Evolutionary conservation across 2,113 vertebrate genomes (phyloP).

Genomic region (Callipepla californica): DNA sequence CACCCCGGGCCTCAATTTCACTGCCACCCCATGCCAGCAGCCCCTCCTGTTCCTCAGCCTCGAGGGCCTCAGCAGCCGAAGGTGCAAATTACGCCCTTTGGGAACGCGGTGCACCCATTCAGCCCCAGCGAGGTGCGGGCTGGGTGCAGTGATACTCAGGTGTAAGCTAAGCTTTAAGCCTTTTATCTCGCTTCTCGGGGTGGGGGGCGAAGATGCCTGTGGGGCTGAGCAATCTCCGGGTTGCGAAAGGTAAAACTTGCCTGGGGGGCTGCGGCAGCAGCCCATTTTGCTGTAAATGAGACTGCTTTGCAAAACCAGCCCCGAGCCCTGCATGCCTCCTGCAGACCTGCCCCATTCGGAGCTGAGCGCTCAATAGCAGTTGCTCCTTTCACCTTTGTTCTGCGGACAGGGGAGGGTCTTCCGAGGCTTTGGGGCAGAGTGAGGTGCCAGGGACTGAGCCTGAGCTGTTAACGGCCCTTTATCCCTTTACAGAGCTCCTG

Average conservation of each 20-base stretch:
- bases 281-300: conserved; percentile 61
- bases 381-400: conserved; percentile 33
- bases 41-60: too few species aligned
- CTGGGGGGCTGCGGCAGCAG: background rate
- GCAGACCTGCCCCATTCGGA: background rate
- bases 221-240: conserved; percentile 24
- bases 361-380: background rate
- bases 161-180: background rate
- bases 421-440: background rate
- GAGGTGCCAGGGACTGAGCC: background rate
- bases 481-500: background rate
- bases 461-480: background rate
- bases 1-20: background rate
- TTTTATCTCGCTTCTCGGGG: conserved; percentile 25
- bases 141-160: background rate
- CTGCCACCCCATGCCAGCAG: background rate
- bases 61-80: background rate
- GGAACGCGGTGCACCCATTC: background rate
- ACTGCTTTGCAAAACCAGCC: background rate
- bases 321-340: background rate
- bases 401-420: background rate
- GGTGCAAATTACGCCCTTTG: background rate
- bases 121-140: background rate
- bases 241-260: conserved; percentile 48
- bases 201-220: background rate